Conservation (phyloP, 2,888 invertebrate species). For the Thymelicus lineola region DNA sequence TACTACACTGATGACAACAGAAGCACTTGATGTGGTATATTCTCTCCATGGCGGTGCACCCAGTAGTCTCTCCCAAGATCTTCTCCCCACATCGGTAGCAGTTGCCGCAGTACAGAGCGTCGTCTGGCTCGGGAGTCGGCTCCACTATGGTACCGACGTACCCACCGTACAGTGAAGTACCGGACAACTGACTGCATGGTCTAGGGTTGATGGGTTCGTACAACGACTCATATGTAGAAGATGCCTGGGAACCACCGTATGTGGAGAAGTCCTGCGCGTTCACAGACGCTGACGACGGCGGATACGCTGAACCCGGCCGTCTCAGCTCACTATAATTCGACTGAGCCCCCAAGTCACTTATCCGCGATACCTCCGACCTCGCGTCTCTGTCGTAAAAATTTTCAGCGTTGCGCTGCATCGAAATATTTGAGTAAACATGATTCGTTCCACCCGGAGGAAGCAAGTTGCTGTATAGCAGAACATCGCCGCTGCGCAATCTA, state of each 20-base stretch:
- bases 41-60: slow-evolving; percentile 99
- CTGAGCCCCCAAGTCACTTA: slow-evolving; percentile 81
- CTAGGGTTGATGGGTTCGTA: slow-evolving; percentile 88
- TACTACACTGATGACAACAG: slow-evolving; percentile 95
- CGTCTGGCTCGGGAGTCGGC: slow-evolving; percentile 90
- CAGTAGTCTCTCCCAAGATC: slow-evolving; percentile 97
- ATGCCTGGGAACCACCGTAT: slow-evolving; percentile 85
- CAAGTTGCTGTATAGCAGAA: slow-evolving; percentile 76
- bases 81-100: slow-evolving; percentile 97
- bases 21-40: slow-evolving; percentile 98
- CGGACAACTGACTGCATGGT: slow-evolving; percentile 86
- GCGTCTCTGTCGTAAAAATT: slow-evolving; percentile 78
- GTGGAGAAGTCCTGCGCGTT: slow-evolving; percentile 84
- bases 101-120: slow-evolving; percentile 92
- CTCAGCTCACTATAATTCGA: slow-evolving; percentile 87
- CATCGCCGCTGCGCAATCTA: slow-evolving; percentile 73
- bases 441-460: slow-evolving; percentile 80
- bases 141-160: slow-evolving; percentile 91
- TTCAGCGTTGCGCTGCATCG: slow-evolving; percentile 81
- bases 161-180: slow-evolving; percentile 85
- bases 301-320: slow-evolving; percentile 85
- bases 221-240: slow-evolving; percentile 87
- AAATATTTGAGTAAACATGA: slow-evolving; percentile 79
- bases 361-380: slow-evolving; percentile 77
- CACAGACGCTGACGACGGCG: slow-evolving; percentile 78